A percentile compares a stretch with the other conserved stretches of the same genome.
phyloP scores from a whole-genome alignment of 1,140 invertebrate genomes.

The Zaprionus tsacasi region DNA sequence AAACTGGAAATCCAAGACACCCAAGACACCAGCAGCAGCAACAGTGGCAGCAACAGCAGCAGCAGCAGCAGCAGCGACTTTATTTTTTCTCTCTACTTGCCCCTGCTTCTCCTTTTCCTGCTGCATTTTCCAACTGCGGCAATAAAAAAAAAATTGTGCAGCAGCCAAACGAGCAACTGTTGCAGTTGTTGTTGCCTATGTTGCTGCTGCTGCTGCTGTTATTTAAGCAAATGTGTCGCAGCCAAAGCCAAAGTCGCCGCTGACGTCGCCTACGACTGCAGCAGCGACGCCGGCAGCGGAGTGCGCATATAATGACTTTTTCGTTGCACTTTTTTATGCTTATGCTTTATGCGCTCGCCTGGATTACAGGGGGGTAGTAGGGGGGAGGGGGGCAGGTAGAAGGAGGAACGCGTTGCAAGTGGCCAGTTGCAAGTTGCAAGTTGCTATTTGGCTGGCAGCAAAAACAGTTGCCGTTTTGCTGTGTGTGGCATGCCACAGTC shows the following conservation, averaged over 20 bases:
- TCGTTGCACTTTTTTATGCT: conserved; percentile 75
- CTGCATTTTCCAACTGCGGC: conserved; percentile 68
- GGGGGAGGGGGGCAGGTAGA: background rate
- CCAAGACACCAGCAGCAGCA: conserved; percentile 33
- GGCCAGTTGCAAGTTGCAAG: conserved; percentile 48
- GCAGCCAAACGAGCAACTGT: conserved; percentile 29
- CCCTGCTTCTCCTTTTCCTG: conserved; percentile 14
- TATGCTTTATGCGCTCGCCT: conserved; percentile 79
- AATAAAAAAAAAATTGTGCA: conserved; percentile 58
- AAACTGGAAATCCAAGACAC: conserved; percentile 83
- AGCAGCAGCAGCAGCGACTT: conserved; percentile 31
- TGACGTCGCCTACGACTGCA: conserved; percentile 31
- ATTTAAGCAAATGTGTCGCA: conserved; percentile 82
- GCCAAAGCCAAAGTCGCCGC: conserved; percentile 73
- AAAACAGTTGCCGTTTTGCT: conserved; percentile 53
- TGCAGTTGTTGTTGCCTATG: conserved; percentile 33
- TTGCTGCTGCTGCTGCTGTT: conserved; percentile 59
- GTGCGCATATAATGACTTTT: conserved; percentile 80
- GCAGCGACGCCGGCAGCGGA: conserved; percentile 19
- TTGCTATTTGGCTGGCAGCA: conserved; percentile 48
- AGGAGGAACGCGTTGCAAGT: background rate
- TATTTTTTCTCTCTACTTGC: conserved; percentile 13
- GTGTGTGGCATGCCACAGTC: conserved; percentile 76
- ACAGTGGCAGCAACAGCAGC: conserved; percentile 11
- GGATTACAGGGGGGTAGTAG: background rate